Evolutionary conservation across 2,888 invertebrate species (phyloP).

Genomic region (Neria commutata): DNA sequence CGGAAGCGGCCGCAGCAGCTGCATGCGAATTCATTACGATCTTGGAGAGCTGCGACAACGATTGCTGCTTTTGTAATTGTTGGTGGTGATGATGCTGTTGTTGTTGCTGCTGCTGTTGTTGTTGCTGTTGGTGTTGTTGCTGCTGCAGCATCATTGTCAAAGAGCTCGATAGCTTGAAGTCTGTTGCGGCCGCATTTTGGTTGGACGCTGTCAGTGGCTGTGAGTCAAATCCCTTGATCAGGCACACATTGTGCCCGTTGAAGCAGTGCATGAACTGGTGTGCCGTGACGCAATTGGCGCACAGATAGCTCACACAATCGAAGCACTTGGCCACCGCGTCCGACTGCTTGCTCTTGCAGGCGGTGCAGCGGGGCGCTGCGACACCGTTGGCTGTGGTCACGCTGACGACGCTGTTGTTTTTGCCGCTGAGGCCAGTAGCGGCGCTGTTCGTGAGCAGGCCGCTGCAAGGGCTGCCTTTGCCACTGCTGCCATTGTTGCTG

Average conservation of each 20-base stretch:
- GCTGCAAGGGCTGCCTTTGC: constrained; percentile 36
- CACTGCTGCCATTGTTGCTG: constrained; percentile 21
- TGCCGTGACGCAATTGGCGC: constrained; percentile 97
- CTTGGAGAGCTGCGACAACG: constrained; percentile 56
- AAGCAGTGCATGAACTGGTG: constrained; percentile 99
- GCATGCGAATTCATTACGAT: constrained; percentile 43
- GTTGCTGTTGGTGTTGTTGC: constrained; percentile 46
- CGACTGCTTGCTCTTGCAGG: constrained; percentile 93
- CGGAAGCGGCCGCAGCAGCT: constrained; percentile 43
- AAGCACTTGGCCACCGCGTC: constrained; percentile 95
- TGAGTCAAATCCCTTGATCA: constrained; percentile 55
- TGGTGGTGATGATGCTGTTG: constrained; percentile 25
- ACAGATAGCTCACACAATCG: constrained; percentile 95
- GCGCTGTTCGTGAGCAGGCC: constrained; percentile 31
- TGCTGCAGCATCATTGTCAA: constrained; percentile 55
- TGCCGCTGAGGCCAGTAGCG: not conserved
- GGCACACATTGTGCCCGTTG: constrained; percentile 89
- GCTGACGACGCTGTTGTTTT: constrained; percentile 49
- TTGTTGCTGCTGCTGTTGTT: constrained; percentile 43
- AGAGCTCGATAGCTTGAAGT: constrained; percentile 55
- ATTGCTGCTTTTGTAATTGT: constrained; percentile 33
- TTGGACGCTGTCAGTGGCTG: constrained; percentile 14
- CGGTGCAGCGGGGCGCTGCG: constrained; percentile 81
- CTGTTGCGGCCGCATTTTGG: constrained; percentile 49
- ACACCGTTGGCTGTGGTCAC: constrained; percentile 51